phyloP scores from a whole-genome alignment of 2,113 vertebrate genomes.

The Cyphomyrus discorhynchus region DNA sequence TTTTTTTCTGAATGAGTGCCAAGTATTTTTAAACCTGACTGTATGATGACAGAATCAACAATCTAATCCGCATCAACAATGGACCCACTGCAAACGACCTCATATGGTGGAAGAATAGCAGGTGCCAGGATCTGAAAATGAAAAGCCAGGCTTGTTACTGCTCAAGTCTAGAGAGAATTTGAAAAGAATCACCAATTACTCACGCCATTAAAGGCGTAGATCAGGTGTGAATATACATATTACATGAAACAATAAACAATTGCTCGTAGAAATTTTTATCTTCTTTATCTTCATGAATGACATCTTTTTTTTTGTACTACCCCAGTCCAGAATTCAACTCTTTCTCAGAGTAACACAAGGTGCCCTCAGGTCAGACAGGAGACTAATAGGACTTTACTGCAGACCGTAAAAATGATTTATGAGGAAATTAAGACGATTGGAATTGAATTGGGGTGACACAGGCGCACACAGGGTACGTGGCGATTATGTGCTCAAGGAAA shows the following conservation, averaged over 20 bases:
- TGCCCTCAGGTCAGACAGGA: constrained; percentile 22
- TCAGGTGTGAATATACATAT: neutral
- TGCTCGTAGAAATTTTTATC: neutral
- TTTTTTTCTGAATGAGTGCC: neutral
- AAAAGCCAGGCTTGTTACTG: neutral
- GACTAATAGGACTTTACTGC: constrained; percentile 25
- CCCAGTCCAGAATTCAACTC: neutral
- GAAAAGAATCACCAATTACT: neutral
- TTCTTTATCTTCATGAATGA: neutral
- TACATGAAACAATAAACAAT: neutral
- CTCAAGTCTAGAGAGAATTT: neutral
- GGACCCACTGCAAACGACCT: neutral
- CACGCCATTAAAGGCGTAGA: neutral
- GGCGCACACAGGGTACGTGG: constrained; percentile 18
- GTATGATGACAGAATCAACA: neutral
- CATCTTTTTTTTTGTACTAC: neutral
- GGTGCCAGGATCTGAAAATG: neutral
- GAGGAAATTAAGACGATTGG: constrained; percentile 32
- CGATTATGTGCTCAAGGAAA: constrained; percentile 36
- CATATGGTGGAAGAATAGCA: neutral
- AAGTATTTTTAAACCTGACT: neutral
- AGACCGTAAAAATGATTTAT: constrained; percentile 33
- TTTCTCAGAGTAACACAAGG: constrained; percentile 2
- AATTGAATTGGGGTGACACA: constrained; percentile 36
- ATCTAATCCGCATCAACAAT: neutral